These are phyloP conservation scores for Labia minor DNA, from an alignment of 2,888 invertebrate genomes.

Conservation along the genomic window DNA sequence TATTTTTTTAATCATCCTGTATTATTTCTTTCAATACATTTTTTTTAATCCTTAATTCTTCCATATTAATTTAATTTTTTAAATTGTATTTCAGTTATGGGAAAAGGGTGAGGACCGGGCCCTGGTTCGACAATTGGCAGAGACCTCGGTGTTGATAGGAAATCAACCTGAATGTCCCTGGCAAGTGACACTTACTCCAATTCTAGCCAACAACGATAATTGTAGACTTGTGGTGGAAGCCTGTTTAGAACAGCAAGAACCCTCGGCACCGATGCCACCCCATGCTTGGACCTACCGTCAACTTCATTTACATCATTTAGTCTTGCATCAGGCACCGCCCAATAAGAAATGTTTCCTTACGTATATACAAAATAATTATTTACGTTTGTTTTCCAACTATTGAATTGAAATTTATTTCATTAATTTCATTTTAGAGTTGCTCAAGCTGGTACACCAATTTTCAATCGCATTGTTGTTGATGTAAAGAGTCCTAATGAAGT, in stretches of 20 bases:
- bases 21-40: too few relatives aligned
- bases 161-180: background rate
- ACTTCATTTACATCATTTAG: background rate
- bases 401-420: too few relatives aligned
- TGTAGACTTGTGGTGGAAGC: background rate
- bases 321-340: background rate
- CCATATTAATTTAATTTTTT: too few relatives aligned
- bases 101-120: background rate
- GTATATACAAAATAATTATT: too few relatives aligned
- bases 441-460: background rate
- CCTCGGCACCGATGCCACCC: background rate
- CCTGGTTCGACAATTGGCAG: background rate
- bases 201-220: background rate
- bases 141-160: background rate
- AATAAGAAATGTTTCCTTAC: background rate
- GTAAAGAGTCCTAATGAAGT: background rate
- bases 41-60: too few relatives aligned
- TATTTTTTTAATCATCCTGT: too few relatives aligned
- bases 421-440: background rate
- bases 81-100: slow-evolving; percentile 3
- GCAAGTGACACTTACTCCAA: background rate
- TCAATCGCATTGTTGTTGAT: background rate
- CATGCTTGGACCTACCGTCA: background rate
- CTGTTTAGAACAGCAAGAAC: background rate
- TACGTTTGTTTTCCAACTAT: too few relatives aligned